Evolutionary conservation across 2,797 vertebrate genomes (phyloP), one percentile per base, ranked within the genome.

Genomic region (Sandelia bainsii): DNA sequence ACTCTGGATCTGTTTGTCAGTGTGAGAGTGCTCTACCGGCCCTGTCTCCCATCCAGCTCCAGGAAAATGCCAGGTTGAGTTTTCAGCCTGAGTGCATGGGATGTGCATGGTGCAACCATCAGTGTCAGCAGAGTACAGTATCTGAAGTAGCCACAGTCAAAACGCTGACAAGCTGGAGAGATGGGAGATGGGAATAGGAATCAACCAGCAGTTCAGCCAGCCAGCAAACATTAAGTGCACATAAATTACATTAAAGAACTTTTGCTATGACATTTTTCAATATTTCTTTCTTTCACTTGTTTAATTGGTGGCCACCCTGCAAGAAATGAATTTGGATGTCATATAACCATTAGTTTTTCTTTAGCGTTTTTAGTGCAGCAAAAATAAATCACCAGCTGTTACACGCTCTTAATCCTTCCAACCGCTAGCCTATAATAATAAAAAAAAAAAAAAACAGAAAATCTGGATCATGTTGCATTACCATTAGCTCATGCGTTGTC

Each of bases 31-130:
- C 77, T 75, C 70, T 5, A 19, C 65, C 84, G 80, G 74, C 63
- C 71, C 46, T 14, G 12, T 68, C 79, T 85, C 70, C 70, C 61
- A 78, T 78, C 80, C 71, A 67, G 86, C 87, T 90, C 85, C 82
- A 87, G 90, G 87, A 90, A 91, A 80, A 87, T 89, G 91, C 90
- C 91, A 91, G 83, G 81, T 87, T 83, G 85, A 75, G 87, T 92
- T 93, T 93, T 93, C 92, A 91, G 90, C 87, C 83, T 92, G 90
- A 91, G 88, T 88, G 89, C 83, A 75, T 75, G 62, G 81, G 90
- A 93, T 82, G 85, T 86, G 83, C 79, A 61, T 54, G 22, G 79
- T 62, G 73, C 80, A 82, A 77, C 83, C 85, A 67, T 92, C 88
- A 87, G 83, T 91, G 89, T 92, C 90, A 92, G 88, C 82, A 82